A percentile compares a stretch with the other conserved stretches of the same genome.
phyloP scores from a whole-genome alignment of 2,113 vertebrate genomes.

The Chamaea fasciata region DNA sequence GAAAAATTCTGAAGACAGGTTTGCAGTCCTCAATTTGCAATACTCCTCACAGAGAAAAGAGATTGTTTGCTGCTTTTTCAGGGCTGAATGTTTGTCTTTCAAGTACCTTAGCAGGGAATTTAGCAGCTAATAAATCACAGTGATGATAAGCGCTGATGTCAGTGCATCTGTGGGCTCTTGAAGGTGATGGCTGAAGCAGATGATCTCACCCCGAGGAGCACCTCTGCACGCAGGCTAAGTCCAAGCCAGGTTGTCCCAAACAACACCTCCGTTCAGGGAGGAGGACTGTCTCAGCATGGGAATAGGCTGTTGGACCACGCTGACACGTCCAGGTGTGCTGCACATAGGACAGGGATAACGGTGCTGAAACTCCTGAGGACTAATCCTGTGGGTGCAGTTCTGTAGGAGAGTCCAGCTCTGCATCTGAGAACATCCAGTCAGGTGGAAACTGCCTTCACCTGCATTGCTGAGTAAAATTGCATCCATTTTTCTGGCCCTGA shows the following conservation, averaged over 20 bases:
- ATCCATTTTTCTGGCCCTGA: background rate
- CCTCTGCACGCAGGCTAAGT: background rate
- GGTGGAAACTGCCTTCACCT: background rate
- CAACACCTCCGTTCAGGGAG: background rate
- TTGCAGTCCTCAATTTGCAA: background rate
- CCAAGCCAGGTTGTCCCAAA: background rate
- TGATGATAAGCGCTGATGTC: background rate
- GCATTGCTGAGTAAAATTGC: background rate
- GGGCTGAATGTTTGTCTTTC: background rate
- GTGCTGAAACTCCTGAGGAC: background rate
- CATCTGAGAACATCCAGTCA: background rate
- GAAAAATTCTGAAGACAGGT: background rate
- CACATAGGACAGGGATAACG: fast-evolving
- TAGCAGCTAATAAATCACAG: background rate
- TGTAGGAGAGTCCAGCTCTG: background rate
- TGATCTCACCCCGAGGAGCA: background rate
- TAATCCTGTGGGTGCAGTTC: background rate
- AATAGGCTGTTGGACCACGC: background rate
- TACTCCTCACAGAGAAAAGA: background rate
- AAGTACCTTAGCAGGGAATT: background rate
- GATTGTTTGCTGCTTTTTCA: background rate
- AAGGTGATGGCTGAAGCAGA: background rate
- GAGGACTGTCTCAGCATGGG: background rate
- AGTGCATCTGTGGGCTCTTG: background rate
- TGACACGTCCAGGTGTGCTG: background rate